A percentile compares a stretch with the other conserved stretches of the same genome.
These are phyloP conservation scores for Adelognathus sp. DNA, from an alignment of 2,888 invertebrate genomes.

Conservation along the genomic window DNA sequence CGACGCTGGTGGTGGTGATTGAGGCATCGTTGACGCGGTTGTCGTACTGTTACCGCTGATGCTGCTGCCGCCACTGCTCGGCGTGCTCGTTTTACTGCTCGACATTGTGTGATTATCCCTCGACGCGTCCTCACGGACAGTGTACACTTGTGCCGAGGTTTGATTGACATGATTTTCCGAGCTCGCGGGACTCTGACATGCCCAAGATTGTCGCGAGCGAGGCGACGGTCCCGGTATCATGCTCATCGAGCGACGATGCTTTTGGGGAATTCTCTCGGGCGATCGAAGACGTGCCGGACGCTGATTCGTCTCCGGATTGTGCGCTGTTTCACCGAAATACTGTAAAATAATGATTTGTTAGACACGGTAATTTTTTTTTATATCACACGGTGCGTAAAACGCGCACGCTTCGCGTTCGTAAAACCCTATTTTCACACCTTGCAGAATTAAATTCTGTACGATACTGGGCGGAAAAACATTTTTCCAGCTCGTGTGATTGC, in stretches of 20 bases:
- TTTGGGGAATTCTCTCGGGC: constrained; percentile 81
- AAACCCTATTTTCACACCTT: too few relatives aligned
- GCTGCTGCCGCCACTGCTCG: constrained; percentile 12
- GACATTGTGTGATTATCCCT: constrained; percentile 56
- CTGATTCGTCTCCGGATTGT: constrained; percentile 94
- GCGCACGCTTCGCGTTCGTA: too few relatives aligned
- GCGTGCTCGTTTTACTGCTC: constrained; percentile 36
- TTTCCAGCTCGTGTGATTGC: too few relatives aligned
- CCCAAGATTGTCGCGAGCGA: constrained; percentile 81
- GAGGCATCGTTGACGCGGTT: constrained; percentile 29
- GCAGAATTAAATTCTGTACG: too few relatives aligned
- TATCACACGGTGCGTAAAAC: too few relatives aligned
- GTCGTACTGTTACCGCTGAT: constrained; percentile 23
- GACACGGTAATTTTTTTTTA: too few relatives aligned
- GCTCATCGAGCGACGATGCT: constrained; percentile 82
- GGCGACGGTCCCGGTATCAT: constrained; percentile 74
- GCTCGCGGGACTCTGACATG: constrained; percentile 69
- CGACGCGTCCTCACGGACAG: constrained; percentile 56
- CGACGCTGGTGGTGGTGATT: neutral
- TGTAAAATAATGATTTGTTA: constrained; percentile 76
- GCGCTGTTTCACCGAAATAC: constrained; percentile 95
- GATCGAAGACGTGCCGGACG: constrained; percentile 81
- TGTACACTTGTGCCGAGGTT: constrained; percentile 51
- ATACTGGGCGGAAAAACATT: too few relatives aligned
- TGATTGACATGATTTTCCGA: constrained; percentile 65